Conservation (phyloP, 2,113 vertebrate genomes). For the Chauna torquata region DNA sequence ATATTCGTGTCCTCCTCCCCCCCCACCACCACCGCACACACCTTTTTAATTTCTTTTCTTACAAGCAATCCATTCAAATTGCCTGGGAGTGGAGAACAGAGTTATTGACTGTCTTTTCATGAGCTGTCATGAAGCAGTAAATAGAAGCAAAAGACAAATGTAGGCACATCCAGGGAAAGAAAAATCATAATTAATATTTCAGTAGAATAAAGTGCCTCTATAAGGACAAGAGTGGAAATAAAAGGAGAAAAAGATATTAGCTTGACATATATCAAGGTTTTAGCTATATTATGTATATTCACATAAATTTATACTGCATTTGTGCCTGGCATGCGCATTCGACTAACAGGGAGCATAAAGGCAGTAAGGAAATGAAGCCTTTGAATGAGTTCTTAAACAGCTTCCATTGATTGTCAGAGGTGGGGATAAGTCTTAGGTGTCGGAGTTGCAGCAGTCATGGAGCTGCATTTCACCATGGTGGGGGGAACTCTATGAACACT, state of each 20-base stretch:
- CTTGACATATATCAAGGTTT: background rate
- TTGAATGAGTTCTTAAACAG: background rate
- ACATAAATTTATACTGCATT: background rate
- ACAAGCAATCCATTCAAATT: background rate
- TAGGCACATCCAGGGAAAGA: background rate
- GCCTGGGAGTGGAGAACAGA: background rate
- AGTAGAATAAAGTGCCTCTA: conserved; percentile 10
- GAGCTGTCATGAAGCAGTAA: conserved; percentile 24
- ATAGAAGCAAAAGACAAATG: conserved; percentile 48
- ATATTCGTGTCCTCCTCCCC: background rate
- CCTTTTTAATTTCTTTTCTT: background rate
- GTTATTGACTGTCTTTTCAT: conserved; percentile 5
- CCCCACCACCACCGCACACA: background rate
- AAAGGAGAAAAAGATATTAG: background rate
- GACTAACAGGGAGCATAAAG: background rate
- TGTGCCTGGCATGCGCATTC: background rate
- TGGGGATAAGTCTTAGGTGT: background rate
- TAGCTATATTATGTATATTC: background rate
- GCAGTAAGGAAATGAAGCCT: background rate
- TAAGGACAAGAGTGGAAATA: background rate
- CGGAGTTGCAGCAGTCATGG: background rate
- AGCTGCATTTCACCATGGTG: background rate
- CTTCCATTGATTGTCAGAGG: background rate
- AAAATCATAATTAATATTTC: conserved; percentile 67
- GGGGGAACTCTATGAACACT: background rate